A percentile compares a stretch with the other conserved stretches of the same genome.
Evolutionary conservation across 2,888 invertebrate genomes (phyloP).

Genomic region (Cartodere bifasciata): DNA sequence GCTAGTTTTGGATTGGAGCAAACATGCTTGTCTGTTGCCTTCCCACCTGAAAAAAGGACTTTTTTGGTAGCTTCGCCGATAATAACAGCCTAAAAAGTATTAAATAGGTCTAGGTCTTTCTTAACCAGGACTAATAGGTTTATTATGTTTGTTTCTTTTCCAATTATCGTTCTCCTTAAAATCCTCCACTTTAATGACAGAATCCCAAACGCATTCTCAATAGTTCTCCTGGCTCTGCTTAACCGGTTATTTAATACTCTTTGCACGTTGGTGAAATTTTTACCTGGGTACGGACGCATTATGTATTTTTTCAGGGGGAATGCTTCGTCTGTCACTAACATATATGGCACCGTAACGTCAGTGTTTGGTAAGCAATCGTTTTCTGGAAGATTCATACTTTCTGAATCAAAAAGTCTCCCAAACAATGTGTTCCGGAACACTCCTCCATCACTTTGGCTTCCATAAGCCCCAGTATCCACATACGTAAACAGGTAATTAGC

Average conservation of each 20-base stretch:
- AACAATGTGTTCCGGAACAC: constrained; percentile 18
- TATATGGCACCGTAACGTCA: constrained; percentile 15
- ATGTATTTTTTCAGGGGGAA: constrained; percentile 18
- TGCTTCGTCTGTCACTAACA: constrained; percentile 20
- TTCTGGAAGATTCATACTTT: constrained; percentile 13
- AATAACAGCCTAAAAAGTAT: too few species aligned
- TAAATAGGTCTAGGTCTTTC: too few species aligned
- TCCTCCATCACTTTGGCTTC: constrained; percentile 22
- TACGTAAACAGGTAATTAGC: constrained; percentile 21
- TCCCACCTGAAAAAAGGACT: too few species aligned
- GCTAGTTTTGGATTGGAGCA: too few species aligned
- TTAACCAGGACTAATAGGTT: too few species aligned
- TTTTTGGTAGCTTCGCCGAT: too few species aligned
- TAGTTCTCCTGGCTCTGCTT: constrained; percentile 23
- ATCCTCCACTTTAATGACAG: constrained; percentile 19
- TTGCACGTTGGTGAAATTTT: constrained; percentile 19
- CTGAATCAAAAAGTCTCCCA: constrained; percentile 14
- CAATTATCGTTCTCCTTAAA: constrained; percentile 14
- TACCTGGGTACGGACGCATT: constrained; percentile 19
- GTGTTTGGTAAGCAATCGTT: constrained; percentile 10
- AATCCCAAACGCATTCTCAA: constrained; percentile 23
- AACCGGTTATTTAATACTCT: constrained; percentile 25
- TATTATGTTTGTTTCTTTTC: too few species aligned
- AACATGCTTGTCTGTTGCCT: too few species aligned
- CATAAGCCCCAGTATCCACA: constrained; percentile 22